A percentile compares a stretch with the other conserved stretches of the same genome.
Evolutionary conservation across 2,888 invertebrate species (phyloP).

Genomic region (Melanargia galathea): DNA sequence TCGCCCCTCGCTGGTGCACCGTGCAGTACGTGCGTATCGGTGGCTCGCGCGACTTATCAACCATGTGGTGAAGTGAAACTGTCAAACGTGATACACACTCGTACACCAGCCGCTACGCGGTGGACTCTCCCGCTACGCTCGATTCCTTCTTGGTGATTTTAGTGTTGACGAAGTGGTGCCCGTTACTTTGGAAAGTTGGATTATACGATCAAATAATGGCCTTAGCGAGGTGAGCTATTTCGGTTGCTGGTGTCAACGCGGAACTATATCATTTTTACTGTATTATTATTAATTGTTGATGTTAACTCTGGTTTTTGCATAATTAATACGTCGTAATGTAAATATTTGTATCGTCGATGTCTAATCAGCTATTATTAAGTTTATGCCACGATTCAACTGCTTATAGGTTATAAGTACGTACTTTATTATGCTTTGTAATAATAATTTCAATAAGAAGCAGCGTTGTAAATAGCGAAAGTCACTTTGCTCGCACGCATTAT

Average conservation of each 20-base stretch:
- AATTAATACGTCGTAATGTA: background rate
- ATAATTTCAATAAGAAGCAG: conserved; percentile 30
- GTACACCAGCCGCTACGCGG: conserved; percentile 66
- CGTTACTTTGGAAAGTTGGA: conserved; percentile 78
- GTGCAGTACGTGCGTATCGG: conserved; percentile 63
- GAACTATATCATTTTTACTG: conserved; percentile 78
- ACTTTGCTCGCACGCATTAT: conserved; percentile 69
- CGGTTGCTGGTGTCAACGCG: conserved; percentile 80
- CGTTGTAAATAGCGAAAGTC: conserved; percentile 78
- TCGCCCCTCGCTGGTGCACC: conserved; percentile 72
- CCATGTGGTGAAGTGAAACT: conserved; percentile 82
- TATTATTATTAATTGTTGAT: conserved; percentile 67
- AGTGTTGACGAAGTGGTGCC: conserved; percentile 73
- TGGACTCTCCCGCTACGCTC: conserved; percentile 57
- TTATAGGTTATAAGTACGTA: background rate
- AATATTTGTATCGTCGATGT: background rate
- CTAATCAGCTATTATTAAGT: background rate
- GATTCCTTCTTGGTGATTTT: conserved; percentile 59
- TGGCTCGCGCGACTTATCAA: conserved; percentile 61
- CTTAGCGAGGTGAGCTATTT: conserved; percentile 83
- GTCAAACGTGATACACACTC: conserved; percentile 78
- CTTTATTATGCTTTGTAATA: conserved; percentile 3
- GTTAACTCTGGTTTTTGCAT: conserved; percentile 43
- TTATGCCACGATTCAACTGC: background rate
- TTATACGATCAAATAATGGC: conserved; percentile 81